Conservation (phyloP, 2,797 vertebrate genomes). For the Schizopygopsis pylzovi region DNA sequence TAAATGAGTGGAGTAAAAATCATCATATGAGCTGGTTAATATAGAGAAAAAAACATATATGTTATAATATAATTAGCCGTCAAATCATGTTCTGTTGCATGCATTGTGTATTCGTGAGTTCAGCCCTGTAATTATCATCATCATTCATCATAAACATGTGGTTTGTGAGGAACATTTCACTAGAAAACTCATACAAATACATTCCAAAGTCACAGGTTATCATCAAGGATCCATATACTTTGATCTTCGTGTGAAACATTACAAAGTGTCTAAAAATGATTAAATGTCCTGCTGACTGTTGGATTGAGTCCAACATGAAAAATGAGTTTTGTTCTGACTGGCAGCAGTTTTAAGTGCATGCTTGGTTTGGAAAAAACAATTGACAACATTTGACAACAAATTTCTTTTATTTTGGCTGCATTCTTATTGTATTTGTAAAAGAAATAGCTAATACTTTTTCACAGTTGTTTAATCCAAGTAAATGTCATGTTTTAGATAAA, state of each 20-base stretch:
- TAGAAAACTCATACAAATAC: neutral
- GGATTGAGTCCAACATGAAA: constrained; percentile 17
- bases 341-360: neutral
- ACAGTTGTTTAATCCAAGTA: neutral
- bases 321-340: neutral
- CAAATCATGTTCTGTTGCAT: neutral
- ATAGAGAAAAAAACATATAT: neutral
- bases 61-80: neutral
- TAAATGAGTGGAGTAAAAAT: neutral
- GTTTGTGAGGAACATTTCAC: neutral
- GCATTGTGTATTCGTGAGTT: neutral
- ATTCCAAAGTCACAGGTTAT: neutral
- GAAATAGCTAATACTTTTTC: neutral
- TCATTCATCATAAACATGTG: neutral
- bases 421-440: neutral
- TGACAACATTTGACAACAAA: too few species aligned
- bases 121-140: neutral
- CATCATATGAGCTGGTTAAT: neutral
- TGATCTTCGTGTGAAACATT: neutral
- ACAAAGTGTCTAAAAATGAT: too few species aligned
- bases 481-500: neutral
- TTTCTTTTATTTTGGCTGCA: neutral
- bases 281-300: neutral
- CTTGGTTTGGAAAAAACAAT: neutral
- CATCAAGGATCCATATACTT: neutral